Conservation (phyloP, 2,888 invertebrate species). For the Corythucha ciliata region DNA sequence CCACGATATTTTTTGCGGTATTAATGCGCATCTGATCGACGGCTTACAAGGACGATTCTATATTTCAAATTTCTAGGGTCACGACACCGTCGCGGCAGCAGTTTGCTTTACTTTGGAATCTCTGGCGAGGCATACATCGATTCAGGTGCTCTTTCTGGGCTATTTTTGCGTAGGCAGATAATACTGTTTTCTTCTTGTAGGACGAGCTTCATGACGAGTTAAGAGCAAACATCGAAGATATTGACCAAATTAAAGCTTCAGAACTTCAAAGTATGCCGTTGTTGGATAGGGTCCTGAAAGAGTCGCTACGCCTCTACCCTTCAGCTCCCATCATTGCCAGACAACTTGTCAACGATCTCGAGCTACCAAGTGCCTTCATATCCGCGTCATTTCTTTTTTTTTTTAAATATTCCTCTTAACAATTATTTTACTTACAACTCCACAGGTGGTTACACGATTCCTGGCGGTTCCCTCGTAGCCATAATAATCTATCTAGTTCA, state of each 20-base stretch:
- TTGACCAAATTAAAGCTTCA: conserved; percentile 37
- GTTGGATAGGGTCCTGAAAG: conserved; percentile 50
- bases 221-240: conserved; percentile 30
- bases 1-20: neutral
- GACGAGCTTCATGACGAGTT: conserved; percentile 44
- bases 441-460: conserved; percentile 44
- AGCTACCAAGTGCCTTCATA: conserved; percentile 35
- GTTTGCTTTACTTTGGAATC: neutral
- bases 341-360: conserved; percentile 30
- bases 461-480: conserved; percentile 45
- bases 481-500: conserved; percentile 45
- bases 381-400: too few relatives aligned
- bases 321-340: conserved; percentile 48
- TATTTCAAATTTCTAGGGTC: neutral
- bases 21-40: too few relatives aligned
- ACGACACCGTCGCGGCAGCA: neutral
- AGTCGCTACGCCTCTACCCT: conserved; percentile 50
- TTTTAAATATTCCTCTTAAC: neutral
- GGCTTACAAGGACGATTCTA: too few relatives aligned
- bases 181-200: too few relatives aligned
- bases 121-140: neutral
- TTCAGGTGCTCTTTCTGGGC: neutral
- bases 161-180: too few relatives aligned
- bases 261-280: conserved; percentile 49
- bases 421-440: conserved; percentile 16